phyloP scores from a whole-genome alignment of 2,888 invertebrate species.

The Andrena praecox region DNA sequence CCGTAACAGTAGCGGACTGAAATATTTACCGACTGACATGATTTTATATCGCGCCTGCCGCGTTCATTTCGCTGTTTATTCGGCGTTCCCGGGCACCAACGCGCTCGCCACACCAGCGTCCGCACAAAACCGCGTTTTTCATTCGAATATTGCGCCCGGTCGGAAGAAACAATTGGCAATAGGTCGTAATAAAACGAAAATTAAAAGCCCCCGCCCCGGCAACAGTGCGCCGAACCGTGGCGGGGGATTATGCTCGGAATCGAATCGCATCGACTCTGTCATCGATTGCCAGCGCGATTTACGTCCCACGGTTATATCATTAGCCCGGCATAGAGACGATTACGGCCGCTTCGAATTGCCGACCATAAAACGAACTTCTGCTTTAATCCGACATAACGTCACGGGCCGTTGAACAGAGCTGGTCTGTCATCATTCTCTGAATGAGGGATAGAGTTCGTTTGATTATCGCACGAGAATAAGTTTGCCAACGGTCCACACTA shows the following conservation, averaged over 20 bases:
- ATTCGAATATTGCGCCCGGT: neutral
- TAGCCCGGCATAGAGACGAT: slow-evolving; percentile 49
- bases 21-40: slow-evolving; percentile 4
- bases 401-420: slow-evolving; percentile 56
- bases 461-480: slow-evolving; percentile 26
- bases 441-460: slow-evolving; percentile 25
- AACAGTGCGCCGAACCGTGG: neutral
- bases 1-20: neutral
- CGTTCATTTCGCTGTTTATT: slow-evolving; percentile 10
- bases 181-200: slow-evolving; percentile 14
- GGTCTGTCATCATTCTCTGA: slow-evolving; percentile 53
- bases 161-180: slow-evolving; percentile 2
- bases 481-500: neutral
- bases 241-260: slow-evolving; percentile 4
- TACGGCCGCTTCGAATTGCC: slow-evolving; percentile 62
- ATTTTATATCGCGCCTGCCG: neutral
- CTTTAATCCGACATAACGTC: slow-evolving; percentile 75
- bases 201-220: neutral
- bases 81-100: neutral
- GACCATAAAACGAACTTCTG: slow-evolving; percentile 74
- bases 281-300: slow-evolving; percentile 50
- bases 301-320: slow-evolving; percentile 56
- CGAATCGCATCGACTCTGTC: slow-evolving; percentile 13
- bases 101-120: neutral
- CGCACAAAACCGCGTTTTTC: neutral